Base-by-base conservation (phyloP, 2,888 invertebrate genomes). In the Catocala nupta region DNA sequence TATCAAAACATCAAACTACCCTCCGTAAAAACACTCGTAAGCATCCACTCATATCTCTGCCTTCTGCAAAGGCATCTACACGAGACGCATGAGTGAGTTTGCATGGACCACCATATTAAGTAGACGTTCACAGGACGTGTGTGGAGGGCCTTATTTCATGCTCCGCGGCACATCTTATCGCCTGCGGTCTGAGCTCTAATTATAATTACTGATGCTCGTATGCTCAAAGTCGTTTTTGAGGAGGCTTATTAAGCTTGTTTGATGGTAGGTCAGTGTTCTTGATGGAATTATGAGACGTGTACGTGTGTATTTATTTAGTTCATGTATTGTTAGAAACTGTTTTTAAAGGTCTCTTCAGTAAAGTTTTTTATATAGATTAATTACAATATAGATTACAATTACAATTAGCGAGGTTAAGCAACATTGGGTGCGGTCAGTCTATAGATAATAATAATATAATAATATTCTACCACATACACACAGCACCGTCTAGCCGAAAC, bases 181-280 rank as follows among this genome's bases (percentile, higher is more conserved):
- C 93, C 93, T 82, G 86, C 89, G 93, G 93, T 89, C 73, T 79
- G 75, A 82, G 85, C 81, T 85, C 86, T 89, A 88, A 92, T 93
- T 91, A 92, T 91, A 92, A 93, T 93, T 90, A 91, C 91, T 91
- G 84, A 90, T 91, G 90, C 89, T 90, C 83, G 86, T 86, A 73
- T 85, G 87, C 89, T 88, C 89, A 88, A 91, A 91, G 83, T 83
- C 80, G 83, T 87, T 86, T 85, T 86, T 82, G 85, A 84, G 79
- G 71, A 75, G 60, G 79, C 65, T 68, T 75, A 77, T 76, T 79
- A 75, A 73, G 55, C 45, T 55, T 62, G 73, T 69, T 74, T 70
- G 74, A 78, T 63, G 67, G 63, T 42, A 64, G 79, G 71, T 68
- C 75, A 70, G 68, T 64, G 65, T 51, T 56, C 59, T 55, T 68